These are phyloP conservation scores for Ceraclea dissimilis DNA, from an alignment of 2,888 invertebrate species.

Conservation along the genomic window DNA sequence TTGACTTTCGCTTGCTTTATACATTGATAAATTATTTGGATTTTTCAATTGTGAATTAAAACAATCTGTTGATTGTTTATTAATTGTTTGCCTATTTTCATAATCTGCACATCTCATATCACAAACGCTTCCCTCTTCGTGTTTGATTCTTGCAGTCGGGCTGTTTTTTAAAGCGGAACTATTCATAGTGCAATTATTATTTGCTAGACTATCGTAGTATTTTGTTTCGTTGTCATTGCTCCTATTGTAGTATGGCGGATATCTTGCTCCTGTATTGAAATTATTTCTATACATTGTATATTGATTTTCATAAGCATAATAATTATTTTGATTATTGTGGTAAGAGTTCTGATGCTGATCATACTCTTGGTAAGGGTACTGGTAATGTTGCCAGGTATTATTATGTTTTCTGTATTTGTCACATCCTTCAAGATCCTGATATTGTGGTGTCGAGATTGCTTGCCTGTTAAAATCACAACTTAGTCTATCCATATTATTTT, in stretches of 20 bases:
- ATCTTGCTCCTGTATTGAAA: slow-evolving; percentile 1
- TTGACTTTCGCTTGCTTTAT: background rate
- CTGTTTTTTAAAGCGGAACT: background rate
- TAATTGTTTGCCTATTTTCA: background rate
- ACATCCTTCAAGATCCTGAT: background rate
- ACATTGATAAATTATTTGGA: too few relatives aligned
- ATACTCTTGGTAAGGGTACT: slow-evolving; percentile 9
- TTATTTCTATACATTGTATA: slow-evolving; percentile 1
- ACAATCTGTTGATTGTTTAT: background rate
- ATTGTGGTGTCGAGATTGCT: slow-evolving; percentile 1
- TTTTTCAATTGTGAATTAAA: background rate
- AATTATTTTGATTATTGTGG: background rate
- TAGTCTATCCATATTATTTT: slow-evolving; percentile 19
- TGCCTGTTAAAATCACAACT: slow-evolving; percentile 19
- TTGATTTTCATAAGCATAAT: background rate
- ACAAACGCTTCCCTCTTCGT: background rate
- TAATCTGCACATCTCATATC: background rate
- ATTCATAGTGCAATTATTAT: slow-evolving; percentile 1
- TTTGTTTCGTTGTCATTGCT: background rate
- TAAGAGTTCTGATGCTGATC: slow-evolving; percentile 1
- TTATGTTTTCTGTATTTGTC: background rate
- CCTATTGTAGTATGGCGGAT: slow-evolving; percentile 3
- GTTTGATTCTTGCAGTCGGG: background rate
- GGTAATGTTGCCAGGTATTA: slow-evolving; percentile 4
- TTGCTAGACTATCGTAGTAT: background rate